A percentile compares a stretch with the other conserved stretches of the same genome.
Conservation (phyloP, 2,113 vertebrate genomes). For the Poeciliopsis prolifica region DNA sequence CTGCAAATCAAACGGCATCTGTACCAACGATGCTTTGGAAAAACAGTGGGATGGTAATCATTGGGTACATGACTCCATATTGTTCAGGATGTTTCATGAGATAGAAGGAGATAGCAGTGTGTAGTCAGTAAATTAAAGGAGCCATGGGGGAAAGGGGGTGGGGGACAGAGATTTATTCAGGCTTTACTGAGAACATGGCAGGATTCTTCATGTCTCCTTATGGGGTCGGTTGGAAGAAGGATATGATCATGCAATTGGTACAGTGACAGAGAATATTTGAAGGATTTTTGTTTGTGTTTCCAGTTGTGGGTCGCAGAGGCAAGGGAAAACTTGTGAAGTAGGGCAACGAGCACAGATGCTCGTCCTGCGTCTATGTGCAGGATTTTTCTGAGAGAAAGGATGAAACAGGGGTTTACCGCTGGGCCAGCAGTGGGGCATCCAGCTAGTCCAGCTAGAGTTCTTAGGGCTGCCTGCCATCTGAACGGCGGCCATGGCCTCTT, state of each 20-base stretch:
- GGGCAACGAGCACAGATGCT: conserved; percentile 11
- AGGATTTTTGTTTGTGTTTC: conserved; percentile 8
- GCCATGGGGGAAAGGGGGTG: conserved; percentile 1
- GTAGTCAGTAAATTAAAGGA: conserved; percentile 49
- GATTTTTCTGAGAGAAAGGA: conserved; percentile 41
- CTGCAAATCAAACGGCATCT: background rate
- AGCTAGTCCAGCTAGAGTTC: conserved; percentile 59
- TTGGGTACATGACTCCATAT: conserved; percentile 30
- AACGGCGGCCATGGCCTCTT: conserved; percentile 70
- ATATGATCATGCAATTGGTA: conserved; percentile 24
- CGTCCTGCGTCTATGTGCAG: conserved; percentile 6
- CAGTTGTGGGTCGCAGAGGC: background rate
- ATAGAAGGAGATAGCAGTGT: conserved; percentile 61
- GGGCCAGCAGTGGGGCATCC: conserved; percentile 40
- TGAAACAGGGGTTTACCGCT: conserved; percentile 45
- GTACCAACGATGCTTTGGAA: background rate
- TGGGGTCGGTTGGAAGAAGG: conserved; percentile 49
- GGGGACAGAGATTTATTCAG: conserved; percentile 57
- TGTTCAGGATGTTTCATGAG: conserved; percentile 50
- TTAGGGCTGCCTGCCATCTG: conserved; percentile 61
- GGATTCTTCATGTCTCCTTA: conserved; percentile 35
- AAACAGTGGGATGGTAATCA: conserved; percentile 2
- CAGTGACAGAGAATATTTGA: conserved; percentile 8
- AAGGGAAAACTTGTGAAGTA: background rate
- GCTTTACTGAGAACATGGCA: conserved; percentile 60